Evolutionary conservation across 2,113 vertebrate species (phyloP).

Genomic region (Sceloporus undulatus): DNA sequence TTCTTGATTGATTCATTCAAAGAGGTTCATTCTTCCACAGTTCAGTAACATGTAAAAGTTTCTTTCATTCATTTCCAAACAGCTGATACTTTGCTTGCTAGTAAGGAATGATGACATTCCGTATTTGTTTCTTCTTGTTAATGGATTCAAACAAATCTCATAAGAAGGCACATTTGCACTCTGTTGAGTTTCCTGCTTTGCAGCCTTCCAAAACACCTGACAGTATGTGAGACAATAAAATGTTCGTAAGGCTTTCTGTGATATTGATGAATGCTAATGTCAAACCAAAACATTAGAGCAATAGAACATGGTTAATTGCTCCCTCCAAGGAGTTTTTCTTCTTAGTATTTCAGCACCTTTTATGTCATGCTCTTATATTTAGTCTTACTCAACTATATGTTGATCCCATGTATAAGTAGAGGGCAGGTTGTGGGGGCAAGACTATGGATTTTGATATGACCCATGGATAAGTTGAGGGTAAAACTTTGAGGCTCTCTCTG

Average conservation of each 20-base stretch:
- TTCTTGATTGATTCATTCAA: background rate
- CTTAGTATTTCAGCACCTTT: background rate
- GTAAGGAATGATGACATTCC: background rate
- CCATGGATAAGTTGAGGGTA: too few relatives aligned
- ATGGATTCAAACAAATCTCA: background rate
- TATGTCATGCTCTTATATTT: too few relatives aligned
- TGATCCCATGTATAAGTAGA: background rate
- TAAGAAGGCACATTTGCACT: background rate
- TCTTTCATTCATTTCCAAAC: background rate
- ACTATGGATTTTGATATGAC: too few relatives aligned
- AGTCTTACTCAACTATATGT: background rate
- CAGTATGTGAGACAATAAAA: background rate
- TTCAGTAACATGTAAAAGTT: background rate
- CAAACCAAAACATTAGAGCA: background rate
- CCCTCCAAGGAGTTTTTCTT: background rate
- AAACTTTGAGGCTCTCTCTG: background rate
- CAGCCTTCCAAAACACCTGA: background rate
- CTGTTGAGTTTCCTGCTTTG: background rate
- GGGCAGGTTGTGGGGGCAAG: too few relatives aligned
- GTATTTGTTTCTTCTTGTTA: background rate
- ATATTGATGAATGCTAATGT: conserved; percentile 10
- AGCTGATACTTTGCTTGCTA: background rate
- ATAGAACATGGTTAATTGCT: background rate
- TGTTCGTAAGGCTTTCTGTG: background rate
- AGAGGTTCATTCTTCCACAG: background rate